Base-by-base conservation (phyloP, 2,113 vertebrate species). In the Salvelinus alpinus region DNA sequence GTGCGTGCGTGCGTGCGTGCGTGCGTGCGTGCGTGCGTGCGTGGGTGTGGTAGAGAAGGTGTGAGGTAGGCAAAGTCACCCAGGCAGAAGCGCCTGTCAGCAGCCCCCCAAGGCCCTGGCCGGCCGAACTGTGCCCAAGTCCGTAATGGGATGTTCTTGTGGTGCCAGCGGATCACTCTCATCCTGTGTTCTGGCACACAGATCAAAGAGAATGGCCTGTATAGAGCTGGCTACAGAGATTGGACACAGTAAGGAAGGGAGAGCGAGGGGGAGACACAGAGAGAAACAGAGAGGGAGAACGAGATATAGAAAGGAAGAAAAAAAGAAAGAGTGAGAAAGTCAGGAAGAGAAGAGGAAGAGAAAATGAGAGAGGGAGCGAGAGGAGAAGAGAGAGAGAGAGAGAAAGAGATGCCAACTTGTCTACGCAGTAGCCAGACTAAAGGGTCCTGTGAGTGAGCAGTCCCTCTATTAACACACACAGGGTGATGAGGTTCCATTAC, bases 181-280 rank as follows among this genome's bases (percentile, higher is more conserved):
- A 91, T 91, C 88, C 84, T 89, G 88, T 91, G 88, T 86, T 91
- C 88, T 91, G 90, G 89, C 88, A 86, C 51, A 78, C 79, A 91
- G 88, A 91, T 90, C 89, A 92, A 92, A 92, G 87, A 82, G 74
- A 11, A 83, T 83, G 73, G 78, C 75, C 85, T 83, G 72, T 27
- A 71, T 79, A 82, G 84, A 85, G 80, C 82, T 38, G 73, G 73
- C 73, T 25, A 16, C 68, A 29, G 29, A 57, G 73, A n/a, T 76
- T 81, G 76, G 22, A 44, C 64, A 54, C 22, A 44, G 31, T 62
- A 9, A 73, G 14, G 78, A 6, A 73, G 70, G 74, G 51, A 73
- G 54, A 66, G 48, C 29, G 62, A 16, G 12, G 48, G 68, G 59
- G 47, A 73, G 54, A 81, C n/a, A 34, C 31, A 59, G 38, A 47